These are phyloP conservation scores for Sapayoa aenigma DNA, from an alignment of 2,113 vertebrate genomes.

Conservation along the genomic window DNA sequence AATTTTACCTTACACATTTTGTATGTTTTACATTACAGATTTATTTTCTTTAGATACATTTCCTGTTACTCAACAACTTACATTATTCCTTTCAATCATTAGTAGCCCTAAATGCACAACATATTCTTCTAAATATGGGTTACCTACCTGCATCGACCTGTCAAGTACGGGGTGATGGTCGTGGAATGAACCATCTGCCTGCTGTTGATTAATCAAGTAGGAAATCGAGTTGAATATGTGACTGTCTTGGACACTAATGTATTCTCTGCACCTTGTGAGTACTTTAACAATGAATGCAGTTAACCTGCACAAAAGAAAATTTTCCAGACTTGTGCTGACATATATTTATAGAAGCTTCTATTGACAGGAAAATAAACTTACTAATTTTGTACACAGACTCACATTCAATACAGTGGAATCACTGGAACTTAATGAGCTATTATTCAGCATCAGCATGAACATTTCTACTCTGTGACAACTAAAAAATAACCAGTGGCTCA, in stretches of 20 bases:
- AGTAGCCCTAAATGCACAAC: neutral
- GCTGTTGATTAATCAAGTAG: constrained; percentile 70
- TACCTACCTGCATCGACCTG: constrained; percentile 72
- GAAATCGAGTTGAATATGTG: constrained; percentile 58
- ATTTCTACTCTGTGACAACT: neutral
- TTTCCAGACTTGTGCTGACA: neutral
- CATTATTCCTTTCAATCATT: neutral
- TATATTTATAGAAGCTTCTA: neutral
- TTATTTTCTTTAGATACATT: neutral
- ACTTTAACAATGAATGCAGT: constrained; percentile 81
- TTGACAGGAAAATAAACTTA: neutral
- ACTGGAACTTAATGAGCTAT: neutral
- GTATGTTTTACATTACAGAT: neutral
- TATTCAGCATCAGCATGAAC: neutral
- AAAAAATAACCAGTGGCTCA: neutral
- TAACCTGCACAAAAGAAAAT: constrained; percentile 64
- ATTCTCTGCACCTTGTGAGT: constrained; percentile 63
- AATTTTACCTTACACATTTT: neutral
- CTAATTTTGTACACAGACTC: neutral
- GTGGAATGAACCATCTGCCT: constrained; percentile 56
- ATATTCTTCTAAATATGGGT: neutral
- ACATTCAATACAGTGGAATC: neutral
- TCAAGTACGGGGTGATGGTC: constrained; percentile 73
- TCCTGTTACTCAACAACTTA: neutral
- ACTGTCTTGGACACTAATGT: neutral